Conservation (phyloP, 2,113 vertebrate species). For the Monopterus albus region DNA sequence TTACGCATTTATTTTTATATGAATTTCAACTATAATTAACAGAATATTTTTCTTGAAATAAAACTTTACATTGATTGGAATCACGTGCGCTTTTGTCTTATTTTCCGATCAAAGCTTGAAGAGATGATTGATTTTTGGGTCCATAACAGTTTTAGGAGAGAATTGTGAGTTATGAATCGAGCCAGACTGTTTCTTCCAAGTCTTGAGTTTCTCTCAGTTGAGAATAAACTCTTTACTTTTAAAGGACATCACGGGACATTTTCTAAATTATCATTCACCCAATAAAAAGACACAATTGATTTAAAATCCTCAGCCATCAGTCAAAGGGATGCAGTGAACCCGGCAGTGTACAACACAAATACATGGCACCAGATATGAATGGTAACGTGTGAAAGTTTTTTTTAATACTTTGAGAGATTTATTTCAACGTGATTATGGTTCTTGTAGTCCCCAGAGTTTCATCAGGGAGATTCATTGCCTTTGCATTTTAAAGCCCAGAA, state of each 20-base stretch:
- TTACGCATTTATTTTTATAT: slow-evolving; percentile 93
- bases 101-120: slow-evolving; percentile 7
- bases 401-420: neutral
- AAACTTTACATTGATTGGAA: slow-evolving; percentile 82
- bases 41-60: slow-evolving; percentile 94
- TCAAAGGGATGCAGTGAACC: neutral
- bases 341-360: neutral
- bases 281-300: neutral
- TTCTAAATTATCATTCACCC: neutral
- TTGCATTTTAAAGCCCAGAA: slow-evolving; percentile 79
- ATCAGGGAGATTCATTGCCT: slow-evolving; percentile 87
- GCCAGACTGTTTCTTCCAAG: too few species aligned
- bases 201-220: too few species aligned
- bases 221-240: too few species aligned
- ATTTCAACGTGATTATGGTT: neutral
- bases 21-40: slow-evolving; percentile 84
- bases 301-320: neutral
- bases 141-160: too few species aligned
- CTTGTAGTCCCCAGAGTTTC: slow-evolving; percentile 53
- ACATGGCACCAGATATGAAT: too few species aligned
- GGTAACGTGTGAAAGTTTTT: too few species aligned
- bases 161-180: too few species aligned
- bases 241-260: neutral
- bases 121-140: slow-evolving; percentile 18
- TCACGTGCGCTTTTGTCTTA: slow-evolving; percentile 57